Base-by-base conservation (phyloP, 35 echinoderm and acorn worm genomes). In the Heliocidaris tuberculata region DNA sequence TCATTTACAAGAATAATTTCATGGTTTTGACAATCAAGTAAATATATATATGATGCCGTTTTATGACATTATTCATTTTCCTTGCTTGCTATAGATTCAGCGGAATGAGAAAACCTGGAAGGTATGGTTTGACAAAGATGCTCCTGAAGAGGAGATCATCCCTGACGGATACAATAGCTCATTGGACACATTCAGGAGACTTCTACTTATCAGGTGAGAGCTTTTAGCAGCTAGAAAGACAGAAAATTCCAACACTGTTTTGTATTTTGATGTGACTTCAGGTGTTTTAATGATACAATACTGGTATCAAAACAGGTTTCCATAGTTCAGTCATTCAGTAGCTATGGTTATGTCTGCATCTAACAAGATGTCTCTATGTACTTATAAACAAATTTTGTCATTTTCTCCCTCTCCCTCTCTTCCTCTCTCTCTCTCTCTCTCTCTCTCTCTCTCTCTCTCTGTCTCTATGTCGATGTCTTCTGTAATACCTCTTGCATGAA, bases 101-200 rank as follows among this genome's bases (percentile, higher is more conserved):
- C 95, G 98, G 30, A 99, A 95, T 97, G 98, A 99, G 96, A 96
- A 94, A 85, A 95, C 92, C 11, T 99, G 98, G 98, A 96, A 96
- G 88, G 65, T 32, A 13, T 99, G 98, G 98, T 99, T 96, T 97
- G 98, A 99, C 61, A 99, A 96, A 27, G 98, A 99, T 91, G 97
- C 98, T n/a, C 98, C 98, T 16, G 97, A 97, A 86, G 97, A 99
- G 49, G 98, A 99, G 71, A 94, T 97, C 6, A 97, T 99, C 27
- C 98, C 98, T 85, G 97, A 99, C 96, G 98, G 98, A n/a, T 99
- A 99, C 94, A 97, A 97, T 95, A 96, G 95, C 70, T 95, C 97
- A 7, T 94, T 99, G 89, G 98, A 99, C 86, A 99, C 98, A 35
- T 99, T 96, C 96, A 97, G 96, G 93, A 99, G 96, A 94, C 96